Base-by-base conservation (phyloP, 2,888 invertebrate species). In the Eremobia ochroleuca region DNA sequence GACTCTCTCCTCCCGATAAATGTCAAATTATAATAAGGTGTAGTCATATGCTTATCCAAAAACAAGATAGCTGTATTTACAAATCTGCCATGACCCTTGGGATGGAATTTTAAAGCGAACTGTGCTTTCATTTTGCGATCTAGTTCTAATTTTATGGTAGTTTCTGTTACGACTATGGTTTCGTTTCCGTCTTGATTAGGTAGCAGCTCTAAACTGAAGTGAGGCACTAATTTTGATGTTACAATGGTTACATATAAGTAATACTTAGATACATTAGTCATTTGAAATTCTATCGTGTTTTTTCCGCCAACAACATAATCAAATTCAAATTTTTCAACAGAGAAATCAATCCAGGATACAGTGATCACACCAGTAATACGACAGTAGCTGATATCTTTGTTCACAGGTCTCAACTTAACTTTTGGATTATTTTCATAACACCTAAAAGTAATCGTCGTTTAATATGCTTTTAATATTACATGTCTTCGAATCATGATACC, bases 231-330 rank as follows among this genome's bases (percentile, higher is more conserved):
- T 83, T 96, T 97, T 61, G 93, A 86, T 34, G 91, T 94, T 40
- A 93, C 13, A 78, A 97, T 95, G 37, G 94, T 93, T 3, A 96
- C 81, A 76, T 91, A 83, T 67, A 96, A 92, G 77, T 90, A 89
- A 89, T 94, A 94, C 89, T 94, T 96, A 4, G 96, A 96, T 68
- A 96, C 78, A 87, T 97, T 97, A n/a, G 87, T 94, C 90, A 96
- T 95, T 13, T 93, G 92, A 84, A 97, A 97, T 59, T 93, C 88
- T 59, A 95, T 90, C 28, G 31, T 80, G 76, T 96, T 96, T 9
- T 84, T 77, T 61, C 82, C 85, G 80, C 90, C 90, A 58, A 87
- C 82, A 25, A 82, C 73, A 73, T 91, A 96, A 67, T 93, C 90
- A 58, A 96, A 92, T 91, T 96, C 95, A 91, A 96, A 97, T 76